Conservation (phyloP, 2,797 vertebrate genomes). For the Scolopax bukidnonensis region DNA sequence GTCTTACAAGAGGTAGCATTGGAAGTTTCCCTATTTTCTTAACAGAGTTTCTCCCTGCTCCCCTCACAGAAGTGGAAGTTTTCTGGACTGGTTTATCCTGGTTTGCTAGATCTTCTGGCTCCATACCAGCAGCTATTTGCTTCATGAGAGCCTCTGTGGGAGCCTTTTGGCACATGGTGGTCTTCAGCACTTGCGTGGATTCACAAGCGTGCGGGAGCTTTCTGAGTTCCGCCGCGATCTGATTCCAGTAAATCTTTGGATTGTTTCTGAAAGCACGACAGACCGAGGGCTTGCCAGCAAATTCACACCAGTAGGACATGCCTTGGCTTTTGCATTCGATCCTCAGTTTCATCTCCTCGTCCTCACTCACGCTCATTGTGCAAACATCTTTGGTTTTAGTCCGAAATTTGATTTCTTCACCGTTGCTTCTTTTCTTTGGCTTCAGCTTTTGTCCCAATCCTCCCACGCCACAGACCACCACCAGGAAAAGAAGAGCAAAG, state of each 20-base stretch:
- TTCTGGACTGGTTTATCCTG: not conserved
- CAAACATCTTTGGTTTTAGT: conserved; percentile 82
- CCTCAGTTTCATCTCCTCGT: conserved; percentile 75
- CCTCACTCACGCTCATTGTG: conserved; percentile 75
- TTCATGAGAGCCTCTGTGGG: conserved; percentile 79
- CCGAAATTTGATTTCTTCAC: conserved; percentile 81
- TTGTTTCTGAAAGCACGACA: conserved; percentile 83
- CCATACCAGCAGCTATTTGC: conserved; percentile 60
- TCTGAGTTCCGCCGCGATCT: conserved; percentile 80
- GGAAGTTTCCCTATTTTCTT: conserved; percentile 3
- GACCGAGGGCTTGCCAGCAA: conserved; percentile 77
- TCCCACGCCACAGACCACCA: conserved; percentile 74
- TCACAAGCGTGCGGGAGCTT: conserved; percentile 81
- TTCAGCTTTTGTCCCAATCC: conserved; percentile 72
- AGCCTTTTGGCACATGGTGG: conserved; percentile 82
- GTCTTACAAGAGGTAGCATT: not conserved
- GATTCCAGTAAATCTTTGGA: conserved; percentile 83
- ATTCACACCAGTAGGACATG: conserved; percentile 85
- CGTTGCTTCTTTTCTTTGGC: conserved; percentile 66
- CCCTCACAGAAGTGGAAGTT: not conserved
- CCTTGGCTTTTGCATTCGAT: conserved; percentile 75
- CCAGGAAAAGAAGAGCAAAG: conserved; percentile 63
- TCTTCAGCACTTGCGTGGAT: conserved; percentile 73
- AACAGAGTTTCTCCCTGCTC: not conserved
- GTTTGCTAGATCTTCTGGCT: conserved; percentile 31